A percentile compares a stretch with the other conserved stretches of the same genome.
Evolutionary conservation across 2,888 invertebrate species (phyloP).

Genomic region (Sturmia bella): DNA sequence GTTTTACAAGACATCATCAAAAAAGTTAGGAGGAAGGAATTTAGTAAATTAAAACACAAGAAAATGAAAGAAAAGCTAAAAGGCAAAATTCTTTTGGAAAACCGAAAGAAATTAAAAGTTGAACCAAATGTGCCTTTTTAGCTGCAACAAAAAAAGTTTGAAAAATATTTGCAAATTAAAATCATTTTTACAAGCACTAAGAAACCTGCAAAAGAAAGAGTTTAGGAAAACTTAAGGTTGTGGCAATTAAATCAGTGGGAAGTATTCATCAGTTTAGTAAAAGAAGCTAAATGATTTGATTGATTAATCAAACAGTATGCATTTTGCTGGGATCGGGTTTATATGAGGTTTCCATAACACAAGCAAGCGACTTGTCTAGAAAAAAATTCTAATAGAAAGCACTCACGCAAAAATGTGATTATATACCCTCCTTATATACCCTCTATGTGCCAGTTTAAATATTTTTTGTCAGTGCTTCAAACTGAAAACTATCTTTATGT

Average conservation of each 20-base stretch:
- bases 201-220: neutral
- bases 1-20: slow-evolving; percentile 32
- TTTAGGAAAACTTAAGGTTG: neutral
- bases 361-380: too few relatives aligned
- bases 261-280: too few relatives aligned
- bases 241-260: too few relatives aligned
- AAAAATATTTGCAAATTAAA: neutral
- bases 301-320: too few relatives aligned
- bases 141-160: too few relatives aligned
- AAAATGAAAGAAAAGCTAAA: neutral
- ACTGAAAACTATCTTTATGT: neutral
- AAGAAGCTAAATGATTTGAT: too few relatives aligned
- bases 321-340: too few relatives aligned
- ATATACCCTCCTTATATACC: too few relatives aligned
- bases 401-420: too few relatives aligned
- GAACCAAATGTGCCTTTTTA: neutral
- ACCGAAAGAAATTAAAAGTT: neutral
- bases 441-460: slow-evolving; percentile 1
- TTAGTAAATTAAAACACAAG: slow-evolving; percentile 13
- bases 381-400: too few relatives aligned
- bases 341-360: too few relatives aligned
- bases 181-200: neutral
- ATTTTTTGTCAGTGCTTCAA: neutral
- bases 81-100: neutral
- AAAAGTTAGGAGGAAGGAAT: neutral